These are phyloP conservation scores for Eulemur coronatus DNA, from an alignment of 2,797 vertebrate species.

Conservation along the genomic window DNA sequence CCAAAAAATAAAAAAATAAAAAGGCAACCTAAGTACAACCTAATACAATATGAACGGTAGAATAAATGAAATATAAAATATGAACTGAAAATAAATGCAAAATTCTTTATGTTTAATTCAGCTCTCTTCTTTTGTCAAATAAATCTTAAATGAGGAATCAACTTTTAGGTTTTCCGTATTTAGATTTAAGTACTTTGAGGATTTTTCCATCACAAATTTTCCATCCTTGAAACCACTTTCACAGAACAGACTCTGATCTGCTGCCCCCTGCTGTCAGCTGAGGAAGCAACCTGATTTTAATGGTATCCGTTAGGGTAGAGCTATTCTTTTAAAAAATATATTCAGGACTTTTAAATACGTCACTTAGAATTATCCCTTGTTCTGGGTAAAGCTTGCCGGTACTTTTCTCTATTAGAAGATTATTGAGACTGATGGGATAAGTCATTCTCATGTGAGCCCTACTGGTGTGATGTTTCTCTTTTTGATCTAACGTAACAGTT, in stretches of 20 bases:
- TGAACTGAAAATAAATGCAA: conserved; percentile 14
- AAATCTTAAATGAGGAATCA: not conserved
- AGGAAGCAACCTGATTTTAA: conserved; percentile 39
- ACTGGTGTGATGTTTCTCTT: not conserved
- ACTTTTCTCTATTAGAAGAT: conserved; percentile 34
- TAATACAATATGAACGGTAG: not conserved
- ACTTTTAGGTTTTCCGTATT: conserved; percentile 23
- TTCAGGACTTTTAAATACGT: conserved; percentile 23
- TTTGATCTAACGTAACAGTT: not conserved
- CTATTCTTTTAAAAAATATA: not conserved
- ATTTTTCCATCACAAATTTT: conserved; percentile 63
- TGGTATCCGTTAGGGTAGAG: not conserved
- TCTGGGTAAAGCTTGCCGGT: conserved; percentile 21
- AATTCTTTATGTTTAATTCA: not conserved
- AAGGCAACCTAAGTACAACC: not conserved
- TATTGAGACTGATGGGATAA: conserved; percentile 45
- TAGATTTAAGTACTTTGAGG: conserved; percentile 23
- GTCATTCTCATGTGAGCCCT: conserved; percentile 21
- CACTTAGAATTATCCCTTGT: conserved; percentile 56
- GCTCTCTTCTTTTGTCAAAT: not conserved
- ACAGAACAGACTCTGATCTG: conserved; percentile 30
- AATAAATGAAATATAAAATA: not conserved
- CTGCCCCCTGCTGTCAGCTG: conserved; percentile 63
- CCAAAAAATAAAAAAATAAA: not conserved
- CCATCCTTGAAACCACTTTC: not conserved